Percentiles rank a stretch among this genome's conserved stretches.
Evolutionary conservation across 2,888 invertebrate species (phyloP).

Genomic region (Geotrupes spiniger): DNA sequence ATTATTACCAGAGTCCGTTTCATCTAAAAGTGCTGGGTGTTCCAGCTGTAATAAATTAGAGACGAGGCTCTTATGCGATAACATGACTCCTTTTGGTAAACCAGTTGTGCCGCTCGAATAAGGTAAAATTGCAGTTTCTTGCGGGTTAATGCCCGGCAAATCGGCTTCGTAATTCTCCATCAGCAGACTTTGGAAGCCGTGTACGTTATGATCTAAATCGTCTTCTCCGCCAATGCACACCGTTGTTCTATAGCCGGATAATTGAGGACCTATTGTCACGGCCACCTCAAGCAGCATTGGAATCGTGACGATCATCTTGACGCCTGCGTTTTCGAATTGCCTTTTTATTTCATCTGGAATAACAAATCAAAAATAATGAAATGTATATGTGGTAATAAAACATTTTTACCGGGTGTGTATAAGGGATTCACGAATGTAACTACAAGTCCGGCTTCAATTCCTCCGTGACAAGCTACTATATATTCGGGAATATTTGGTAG

Average conservation of each 20-base stretch:
- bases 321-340: slow-evolving; percentile 62
- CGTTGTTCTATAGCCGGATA: slow-evolving; percentile 60
- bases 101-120: slow-evolving; percentile 79
- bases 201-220: slow-evolving; percentile 48
- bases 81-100: slow-evolving; percentile 75
- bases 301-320: slow-evolving; percentile 63
- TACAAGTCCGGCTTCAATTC: slow-evolving; percentile 62
- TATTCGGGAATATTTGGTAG: slow-evolving; percentile 72
- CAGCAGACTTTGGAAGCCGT: slow-evolving; percentile 47
- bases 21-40: slow-evolving; percentile 37
- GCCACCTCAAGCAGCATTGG: slow-evolving; percentile 62
- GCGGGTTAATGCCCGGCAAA: slow-evolving; percentile 51
- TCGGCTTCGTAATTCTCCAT: slow-evolving; percentile 44
- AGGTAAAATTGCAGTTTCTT: slow-evolving; percentile 58
- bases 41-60: slow-evolving; percentile 47
- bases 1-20: slow-evolving; percentile 32
- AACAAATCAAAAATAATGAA: slow-evolving; percentile 13
- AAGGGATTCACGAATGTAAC: slow-evolving; percentile 70
- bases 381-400: not conserved
- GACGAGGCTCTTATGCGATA: slow-evolving; percentile 67
- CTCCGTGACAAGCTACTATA: slow-evolving; percentile 63
- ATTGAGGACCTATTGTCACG: slow-evolving; percentile 53
- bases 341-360: slow-evolving; percentile 60
- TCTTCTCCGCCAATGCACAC: slow-evolving; percentile 64
- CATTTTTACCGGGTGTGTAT: slow-evolving; percentile 60